These are phyloP conservation scores for Dioctria linearis DNA, from an alignment of 2,888 invertebrate genomes.

Conservation along the genomic window DNA sequence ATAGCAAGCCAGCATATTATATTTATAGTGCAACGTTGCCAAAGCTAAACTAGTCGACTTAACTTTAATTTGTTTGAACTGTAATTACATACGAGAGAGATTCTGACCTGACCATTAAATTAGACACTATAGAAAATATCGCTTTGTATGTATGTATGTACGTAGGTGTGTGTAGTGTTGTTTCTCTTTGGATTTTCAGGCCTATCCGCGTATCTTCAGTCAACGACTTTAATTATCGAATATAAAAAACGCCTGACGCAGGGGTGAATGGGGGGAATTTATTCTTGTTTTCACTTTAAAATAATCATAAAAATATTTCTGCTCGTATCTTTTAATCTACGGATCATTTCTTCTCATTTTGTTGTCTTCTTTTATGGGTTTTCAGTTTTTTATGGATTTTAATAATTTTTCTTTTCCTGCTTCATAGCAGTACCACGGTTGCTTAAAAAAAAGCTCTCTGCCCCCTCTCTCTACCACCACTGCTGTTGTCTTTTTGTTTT, in stretches of 20 bases:
- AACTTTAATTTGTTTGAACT: neutral
- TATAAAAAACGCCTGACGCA: slow-evolving; percentile 41
- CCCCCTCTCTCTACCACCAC: neutral
- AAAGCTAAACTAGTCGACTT: neutral
- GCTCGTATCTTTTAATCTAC: slow-evolving; percentile 49
- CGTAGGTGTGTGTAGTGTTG: no score
- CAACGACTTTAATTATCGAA: slow-evolving; percentile 42
- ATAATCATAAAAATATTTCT: slow-evolving; percentile 51
- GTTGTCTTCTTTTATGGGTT: slow-evolving; percentile 50
- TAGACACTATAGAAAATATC: neutral
- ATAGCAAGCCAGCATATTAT: neutral
- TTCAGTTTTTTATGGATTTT: slow-evolving; percentile 50
- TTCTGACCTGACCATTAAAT: slow-evolving; percentile 22
- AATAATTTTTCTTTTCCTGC: slow-evolving; percentile 42
- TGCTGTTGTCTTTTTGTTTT: no score
- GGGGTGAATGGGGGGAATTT: slow-evolving; percentile 6
- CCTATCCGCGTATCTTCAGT: slow-evolving; percentile 26
- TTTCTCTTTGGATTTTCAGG: no score
- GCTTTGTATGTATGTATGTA: no score
- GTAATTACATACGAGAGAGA: slow-evolving; percentile 17
- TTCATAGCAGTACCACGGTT: slow-evolving; percentile 25
- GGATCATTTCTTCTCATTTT: slow-evolving; percentile 50
- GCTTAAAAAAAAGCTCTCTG: slow-evolving; percentile 45
- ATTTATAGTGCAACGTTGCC: neutral
- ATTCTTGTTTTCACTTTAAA: slow-evolving; percentile 52